Percentiles rank a stretch among this genome's conserved stretches.
Evolutionary conservation across 2,113 vertebrate genomes (phyloP).

Genomic region (Stegastes partitus): DNA sequence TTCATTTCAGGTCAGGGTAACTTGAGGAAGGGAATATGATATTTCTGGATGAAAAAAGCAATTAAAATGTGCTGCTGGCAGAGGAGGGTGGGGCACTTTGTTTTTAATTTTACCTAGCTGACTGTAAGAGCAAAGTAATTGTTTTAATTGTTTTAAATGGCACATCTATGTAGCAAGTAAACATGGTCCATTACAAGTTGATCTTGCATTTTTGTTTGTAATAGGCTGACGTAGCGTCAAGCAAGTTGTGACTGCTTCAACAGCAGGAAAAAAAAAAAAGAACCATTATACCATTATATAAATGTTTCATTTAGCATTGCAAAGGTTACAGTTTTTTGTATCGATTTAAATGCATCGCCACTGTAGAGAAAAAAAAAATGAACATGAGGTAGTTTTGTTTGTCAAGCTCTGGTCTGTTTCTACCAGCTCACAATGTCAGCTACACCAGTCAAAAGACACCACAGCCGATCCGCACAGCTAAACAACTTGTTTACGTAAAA

Average conservation of each 20-base stretch:
- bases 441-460: not conserved
- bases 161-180: too few species aligned
- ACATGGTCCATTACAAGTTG: not conserved
- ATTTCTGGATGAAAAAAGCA: slow-evolving; percentile 2
- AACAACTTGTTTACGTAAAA: slow-evolving; percentile 17
- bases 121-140: not conserved
- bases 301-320: not conserved
- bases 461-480: not conserved
- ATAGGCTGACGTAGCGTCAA: not conserved
- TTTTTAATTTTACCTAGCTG: not conserved
- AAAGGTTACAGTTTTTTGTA: not conserved
- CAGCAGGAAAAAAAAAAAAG: too few species aligned
- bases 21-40: slow-evolving; percentile 23
- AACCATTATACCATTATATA: too few species aligned
- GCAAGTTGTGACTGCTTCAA: not conserved
- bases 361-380: not conserved
- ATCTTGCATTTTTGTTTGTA: not conserved
- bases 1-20: slow-evolving; percentile 54
- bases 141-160: not conserved
- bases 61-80: not conserved
- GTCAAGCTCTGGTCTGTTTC: not conserved
- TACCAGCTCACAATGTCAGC: not conserved
- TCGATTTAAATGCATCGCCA: not conserved
- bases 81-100: not conserved
- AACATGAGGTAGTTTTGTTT: not conserved